Base-by-base conservation (phyloP, 2,888 invertebrate species). In the Dryococelus australis region DNA sequence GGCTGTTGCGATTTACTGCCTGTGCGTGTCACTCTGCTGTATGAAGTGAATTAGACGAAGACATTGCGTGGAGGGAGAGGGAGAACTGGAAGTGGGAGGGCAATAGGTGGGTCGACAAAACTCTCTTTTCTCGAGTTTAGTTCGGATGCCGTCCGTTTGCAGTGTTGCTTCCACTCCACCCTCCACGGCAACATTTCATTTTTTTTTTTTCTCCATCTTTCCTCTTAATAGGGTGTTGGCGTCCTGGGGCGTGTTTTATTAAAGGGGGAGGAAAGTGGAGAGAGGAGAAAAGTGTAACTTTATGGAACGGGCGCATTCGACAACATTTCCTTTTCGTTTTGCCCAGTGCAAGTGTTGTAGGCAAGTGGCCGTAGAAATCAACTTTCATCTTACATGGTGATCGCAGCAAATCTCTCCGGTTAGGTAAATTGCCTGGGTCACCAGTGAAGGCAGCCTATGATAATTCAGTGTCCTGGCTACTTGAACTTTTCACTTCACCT, bases 201-300 rank as follows among this genome's bases (percentile, higher is more conserved):
- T 51, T 51, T 4, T 65, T 65, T 65, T n/a, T 65, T 5, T 65
- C n/a, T n/a, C n/a, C 24, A 65, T 65, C 65, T 65, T 24, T 24
- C 65, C 65, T n/a, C 65, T 65, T 65, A 65, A 65, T 65, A 65
- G 65, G 65, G 65, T 65, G 65, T 65, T 65, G 65, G 65, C 65
- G 65, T 16, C 65, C 65, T n/a, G 24, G n/a, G 65, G n/a, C 65
- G 65, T n/a, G 13, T 65, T 65, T 4, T 65, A 65, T 65, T 65
- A 65, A 65, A 65, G 65, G 65, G 65, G 20, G 20, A 9, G n/a
- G 65, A n/a, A 65, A 65, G 1, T 20, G 16, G 65, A 20, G 16
- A 24, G 65, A 65, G 65, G 20, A 65, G 6, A 65, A 65, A 65
- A 65, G 65, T 65, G 65, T 65, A 65, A n/a, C 65, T 65, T 65